phyloP scores from a whole-genome alignment of 2,888 invertebrate species.

The Anoplius nigerrimus region DNA sequence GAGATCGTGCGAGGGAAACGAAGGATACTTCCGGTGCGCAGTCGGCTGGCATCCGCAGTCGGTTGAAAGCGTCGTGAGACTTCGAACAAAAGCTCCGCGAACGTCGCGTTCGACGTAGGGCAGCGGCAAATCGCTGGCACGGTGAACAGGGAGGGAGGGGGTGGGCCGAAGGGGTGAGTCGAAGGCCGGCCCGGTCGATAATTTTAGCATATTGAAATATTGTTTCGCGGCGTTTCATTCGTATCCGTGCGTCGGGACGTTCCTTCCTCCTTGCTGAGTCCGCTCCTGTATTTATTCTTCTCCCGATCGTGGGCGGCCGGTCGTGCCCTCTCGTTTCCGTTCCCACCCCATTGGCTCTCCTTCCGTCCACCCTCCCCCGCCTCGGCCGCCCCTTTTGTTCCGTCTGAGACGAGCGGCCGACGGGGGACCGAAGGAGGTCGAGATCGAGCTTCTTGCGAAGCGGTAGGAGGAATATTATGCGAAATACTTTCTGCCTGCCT shows the following conservation, averaged over 20 bases:
- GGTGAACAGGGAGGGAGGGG: slow-evolving; percentile 12
- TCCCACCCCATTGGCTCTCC: neutral
- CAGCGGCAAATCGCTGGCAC: slow-evolving; percentile 9
- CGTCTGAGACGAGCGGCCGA: slow-evolving; percentile 7
- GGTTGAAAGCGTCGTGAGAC: neutral
- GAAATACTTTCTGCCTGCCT: slow-evolving; percentile 53
- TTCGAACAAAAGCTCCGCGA: neutral
- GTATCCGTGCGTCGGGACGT: slow-evolving; percentile 42
- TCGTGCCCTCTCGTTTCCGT: neutral
- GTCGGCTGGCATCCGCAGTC: too few relatives aligned
- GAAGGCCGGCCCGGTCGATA: slow-evolving; percentile 24
- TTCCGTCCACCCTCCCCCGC: neutral
- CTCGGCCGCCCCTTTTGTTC: neutral
- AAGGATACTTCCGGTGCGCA: too few relatives aligned
- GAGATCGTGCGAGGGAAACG: too few relatives aligned
- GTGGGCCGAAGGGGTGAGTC: too few relatives aligned
- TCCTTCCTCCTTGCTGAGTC: slow-evolving; percentile 17
- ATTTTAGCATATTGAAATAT: slow-evolving; percentile 51
- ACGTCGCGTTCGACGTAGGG: neutral
- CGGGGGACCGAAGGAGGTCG: slow-evolving; percentile 10
- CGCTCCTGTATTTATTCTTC: slow-evolving; percentile 42
- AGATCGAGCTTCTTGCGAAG: slow-evolving; percentile 2
- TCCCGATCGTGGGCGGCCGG: slow-evolving; percentile 8
- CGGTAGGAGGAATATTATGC: slow-evolving; percentile 42
- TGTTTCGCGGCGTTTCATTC: slow-evolving; percentile 34